Base-by-base conservation (phyloP, 2,888 invertebrate genomes). In the Augochlorella aurata region DNA sequence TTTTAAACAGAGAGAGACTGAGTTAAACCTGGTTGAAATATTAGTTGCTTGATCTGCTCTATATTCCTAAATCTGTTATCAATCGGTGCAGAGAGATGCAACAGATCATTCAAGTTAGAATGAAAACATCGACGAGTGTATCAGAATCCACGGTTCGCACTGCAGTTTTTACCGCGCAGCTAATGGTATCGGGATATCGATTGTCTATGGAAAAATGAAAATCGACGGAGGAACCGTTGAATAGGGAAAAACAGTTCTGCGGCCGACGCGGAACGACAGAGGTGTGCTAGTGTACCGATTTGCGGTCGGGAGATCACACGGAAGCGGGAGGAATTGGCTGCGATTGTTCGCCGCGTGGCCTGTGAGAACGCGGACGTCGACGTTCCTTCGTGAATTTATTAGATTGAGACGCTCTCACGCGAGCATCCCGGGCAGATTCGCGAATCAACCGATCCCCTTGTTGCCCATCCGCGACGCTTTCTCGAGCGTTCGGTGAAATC, bases 401-500 rank as follows among this genome's bases (percentile, higher is more conserved):
- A 89, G 89, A 89, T 89, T 89, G 89, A 88, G 81, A 89, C 89
- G 89, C 81, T 89, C 89, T 84, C 89, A 89, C 89, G 88, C 79
- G 69, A 74, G 77, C 67, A 67, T 79, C 71, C 65, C 58, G 79
- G 58, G 58, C 58, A 58, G 71, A 50, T 58, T 75, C 63, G 44
- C 74, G 66, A 70, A 58, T 71, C 69, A 77, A 77, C 73, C 77
- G 65, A 84, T 83, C 54, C 68, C 45, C 58, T 52, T 54, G 68
- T 61, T 61, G n/a, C 47, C 77, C 47, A 77, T 79, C 74, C 9
- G 79, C 61, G 74, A 77, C 83, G 77, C 83, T 83, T 84, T 84
- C 83, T 79, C 75, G 69, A 16, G 29, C 52, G 18, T 14, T 7
- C 44, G 79, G 74, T 72, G 81, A 81, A 74, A 79, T 75, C 63